Conservation (phyloP, 2,113 vertebrate genomes). For the Podiceps cristatus region DNA sequence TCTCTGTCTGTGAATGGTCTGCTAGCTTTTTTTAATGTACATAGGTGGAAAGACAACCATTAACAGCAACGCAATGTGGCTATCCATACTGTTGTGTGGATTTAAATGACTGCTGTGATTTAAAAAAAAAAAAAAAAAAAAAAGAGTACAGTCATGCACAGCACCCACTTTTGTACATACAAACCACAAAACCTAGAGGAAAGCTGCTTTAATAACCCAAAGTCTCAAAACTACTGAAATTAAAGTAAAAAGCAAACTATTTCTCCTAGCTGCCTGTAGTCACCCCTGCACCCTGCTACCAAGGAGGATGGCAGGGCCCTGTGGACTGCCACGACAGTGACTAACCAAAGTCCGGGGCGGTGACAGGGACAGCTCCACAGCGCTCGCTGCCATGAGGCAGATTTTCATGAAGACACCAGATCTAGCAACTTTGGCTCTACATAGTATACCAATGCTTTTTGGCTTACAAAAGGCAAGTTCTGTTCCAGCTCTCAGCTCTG, state of each 20-base stretch:
- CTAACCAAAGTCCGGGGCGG: neutral
- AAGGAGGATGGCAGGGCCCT: neutral
- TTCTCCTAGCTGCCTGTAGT: neutral
- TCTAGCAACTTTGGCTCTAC: neutral
- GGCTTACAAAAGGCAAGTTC: neutral
- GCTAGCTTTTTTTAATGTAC: neutral
- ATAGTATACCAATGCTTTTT: rapidly evolving
- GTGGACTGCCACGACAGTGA: neutral
- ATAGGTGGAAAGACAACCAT: neutral
- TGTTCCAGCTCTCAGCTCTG: neutral
- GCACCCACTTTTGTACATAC: neutral
- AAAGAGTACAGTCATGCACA: neutral
- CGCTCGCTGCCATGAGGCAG: neutral
- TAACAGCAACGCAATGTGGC: neutral
- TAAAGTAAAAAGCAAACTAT: neutral
- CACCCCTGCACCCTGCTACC: neutral
- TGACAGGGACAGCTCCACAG: neutral
- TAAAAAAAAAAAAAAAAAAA: neutral
- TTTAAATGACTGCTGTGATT: neutral
- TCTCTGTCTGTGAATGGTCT: neutral
- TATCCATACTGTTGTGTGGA: neutral
- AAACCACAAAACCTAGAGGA: neutral
- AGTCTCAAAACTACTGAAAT: neutral
- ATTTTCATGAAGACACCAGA: neutral
- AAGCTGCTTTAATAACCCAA: neutral